A percentile compares a stretch with the other conserved stretches of the same genome.
Conservation (phyloP, 2,113 vertebrate species). For the Noturus placidus region DNA sequence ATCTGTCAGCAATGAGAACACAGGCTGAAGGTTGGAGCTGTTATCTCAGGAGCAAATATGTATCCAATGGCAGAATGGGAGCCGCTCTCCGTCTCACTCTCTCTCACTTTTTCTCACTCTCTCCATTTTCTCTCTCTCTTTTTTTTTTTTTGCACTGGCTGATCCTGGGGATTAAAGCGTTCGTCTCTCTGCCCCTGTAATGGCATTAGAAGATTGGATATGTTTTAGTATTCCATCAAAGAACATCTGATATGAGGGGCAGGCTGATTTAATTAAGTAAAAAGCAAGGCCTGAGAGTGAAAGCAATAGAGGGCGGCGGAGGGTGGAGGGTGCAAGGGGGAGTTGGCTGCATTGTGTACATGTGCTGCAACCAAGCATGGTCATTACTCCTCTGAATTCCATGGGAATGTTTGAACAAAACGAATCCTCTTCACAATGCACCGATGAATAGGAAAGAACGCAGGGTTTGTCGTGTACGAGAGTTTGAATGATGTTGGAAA, state of each 20-base stretch:
- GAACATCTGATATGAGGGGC: constrained; percentile 72
- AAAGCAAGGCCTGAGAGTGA: constrained; percentile 64
- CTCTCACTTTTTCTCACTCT: constrained; percentile 53
- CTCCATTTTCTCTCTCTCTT: constrained; percentile 25
- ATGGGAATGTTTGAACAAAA: constrained; percentile 40
- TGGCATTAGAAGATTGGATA: constrained; percentile 74
- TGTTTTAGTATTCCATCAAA: constrained; percentile 73
- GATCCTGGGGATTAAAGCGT: constrained; percentile 72
- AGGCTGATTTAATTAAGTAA: constrained; percentile 74
- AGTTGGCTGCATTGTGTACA: constrained; percentile 28
- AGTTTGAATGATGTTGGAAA: constrained; percentile 21
- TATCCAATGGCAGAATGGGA: constrained; percentile 67
- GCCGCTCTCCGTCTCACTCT: constrained; percentile 53
- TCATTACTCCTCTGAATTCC: constrained; percentile 29
- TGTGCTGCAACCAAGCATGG: constrained; percentile 16
- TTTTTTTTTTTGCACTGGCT: constrained; percentile 62
- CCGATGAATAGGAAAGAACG: constrained; percentile 21
- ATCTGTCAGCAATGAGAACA: constrained; percentile 46
- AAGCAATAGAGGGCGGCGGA: constrained; percentile 14
- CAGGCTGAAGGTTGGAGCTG: constrained; percentile 34
- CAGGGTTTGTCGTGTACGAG: constrained; percentile 1
- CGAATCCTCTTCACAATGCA: constrained; percentile 32
- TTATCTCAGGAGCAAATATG: constrained; percentile 50
- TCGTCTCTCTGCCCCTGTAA: constrained; percentile 68
- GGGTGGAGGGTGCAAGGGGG: neutral